Evolutionary conservation across 2,113 vertebrate species (phyloP).

Genomic region (Dromaius novaehollandiae): DNA sequence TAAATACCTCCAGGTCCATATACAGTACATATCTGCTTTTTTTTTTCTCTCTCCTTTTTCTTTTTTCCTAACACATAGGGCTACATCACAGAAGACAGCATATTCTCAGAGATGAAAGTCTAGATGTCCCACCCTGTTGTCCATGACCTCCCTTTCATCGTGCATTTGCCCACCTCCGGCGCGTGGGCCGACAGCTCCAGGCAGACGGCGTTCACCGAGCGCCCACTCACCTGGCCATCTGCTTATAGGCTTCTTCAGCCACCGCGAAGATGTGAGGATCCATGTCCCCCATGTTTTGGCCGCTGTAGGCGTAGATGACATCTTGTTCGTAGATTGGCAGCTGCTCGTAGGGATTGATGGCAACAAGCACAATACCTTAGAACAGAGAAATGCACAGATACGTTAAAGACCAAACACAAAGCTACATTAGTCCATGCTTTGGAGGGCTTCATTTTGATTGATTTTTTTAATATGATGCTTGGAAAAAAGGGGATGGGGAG

Average conservation of each 20-base stretch:
- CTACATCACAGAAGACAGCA: neutral
- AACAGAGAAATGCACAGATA: neutral
- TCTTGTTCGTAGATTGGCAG: constrained; percentile 96
- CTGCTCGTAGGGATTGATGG: constrained; percentile 95
- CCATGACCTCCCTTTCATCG: rapidly evolving
- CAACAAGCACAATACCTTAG: constrained; percentile 94
- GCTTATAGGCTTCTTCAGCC: constrained; percentile 94
- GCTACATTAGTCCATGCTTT: neutral
- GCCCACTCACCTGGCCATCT: constrained; percentile 90
- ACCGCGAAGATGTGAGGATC: constrained; percentile 97
- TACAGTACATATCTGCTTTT: neutral
- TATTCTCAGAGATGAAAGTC: neutral
- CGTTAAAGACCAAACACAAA: neutral
- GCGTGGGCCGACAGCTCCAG: rapidly evolving
- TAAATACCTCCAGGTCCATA: neutral
- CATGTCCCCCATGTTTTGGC: constrained; percentile 96
- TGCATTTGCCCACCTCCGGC: rapidly evolving
- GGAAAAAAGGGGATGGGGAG: neutral
- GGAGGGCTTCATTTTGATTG: neutral
- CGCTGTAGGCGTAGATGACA: constrained; percentile 95
- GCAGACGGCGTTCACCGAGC: rapidly evolving
- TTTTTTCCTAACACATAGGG: neutral
- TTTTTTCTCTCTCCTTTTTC: too few species aligned
- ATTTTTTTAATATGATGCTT: neutral
- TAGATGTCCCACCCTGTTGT: rapidly evolving